Evolutionary conservation across 2,888 invertebrate genomes (phyloP).

Genomic region (Tholera decimalis): DNA sequence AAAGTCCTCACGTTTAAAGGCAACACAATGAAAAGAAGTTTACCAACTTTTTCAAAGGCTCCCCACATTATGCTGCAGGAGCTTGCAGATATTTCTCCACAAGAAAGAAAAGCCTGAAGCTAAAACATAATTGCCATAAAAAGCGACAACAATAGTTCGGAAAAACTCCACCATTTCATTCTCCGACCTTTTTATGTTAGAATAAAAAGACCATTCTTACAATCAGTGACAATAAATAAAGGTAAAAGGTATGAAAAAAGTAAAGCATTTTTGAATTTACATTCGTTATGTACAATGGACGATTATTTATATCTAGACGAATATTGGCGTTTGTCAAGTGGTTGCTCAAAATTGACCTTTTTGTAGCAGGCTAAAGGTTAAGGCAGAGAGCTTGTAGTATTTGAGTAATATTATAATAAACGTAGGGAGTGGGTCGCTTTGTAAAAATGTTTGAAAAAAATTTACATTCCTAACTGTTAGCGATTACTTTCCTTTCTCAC

Average conservation of each 20-base stretch:
- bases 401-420: neutral
- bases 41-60: neutral
- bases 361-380: slow-evolving; percentile 26
- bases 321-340: slow-evolving; percentile 52
- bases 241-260: slow-evolving; percentile 58
- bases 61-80: neutral
- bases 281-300: slow-evolving; percentile 52
- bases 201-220: slow-evolving; percentile 51
- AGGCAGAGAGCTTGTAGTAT: slow-evolving; percentile 18
- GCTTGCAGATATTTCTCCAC: neutral
- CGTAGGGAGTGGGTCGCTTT: neutral
- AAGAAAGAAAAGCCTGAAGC: slow-evolving; percentile 16
- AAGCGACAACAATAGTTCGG: slow-evolving; percentile 48
- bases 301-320: slow-evolving; percentile 53
- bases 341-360: slow-evolving; percentile 13
- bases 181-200: slow-evolving; percentile 54
- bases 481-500: no score
- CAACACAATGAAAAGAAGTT: neutral
- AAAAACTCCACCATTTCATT: slow-evolving; percentile 47
- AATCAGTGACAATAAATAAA: slow-evolving; percentile 61
- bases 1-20: no score
- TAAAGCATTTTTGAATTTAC: slow-evolving; percentile 56
- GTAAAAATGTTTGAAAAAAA: neutral
- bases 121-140: slow-evolving; percentile 24
- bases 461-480: neutral